phyloP scores from a whole-genome alignment of 2,113 vertebrate genomes.

The Pampusana beccarii region DNA sequence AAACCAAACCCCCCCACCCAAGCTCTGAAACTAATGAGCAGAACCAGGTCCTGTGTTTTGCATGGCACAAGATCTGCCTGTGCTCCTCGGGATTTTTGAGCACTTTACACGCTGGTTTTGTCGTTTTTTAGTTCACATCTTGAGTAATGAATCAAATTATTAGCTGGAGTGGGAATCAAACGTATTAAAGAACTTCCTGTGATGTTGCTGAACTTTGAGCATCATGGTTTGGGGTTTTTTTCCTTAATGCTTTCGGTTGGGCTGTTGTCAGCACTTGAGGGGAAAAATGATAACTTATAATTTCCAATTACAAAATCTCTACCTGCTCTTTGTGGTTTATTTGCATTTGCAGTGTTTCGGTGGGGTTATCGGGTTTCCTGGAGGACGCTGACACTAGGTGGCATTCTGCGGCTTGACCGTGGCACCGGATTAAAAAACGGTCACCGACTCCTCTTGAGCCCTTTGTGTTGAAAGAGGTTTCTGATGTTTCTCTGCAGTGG shows the following conservation, averaged over 20 bases:
- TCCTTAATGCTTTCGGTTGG: background rate
- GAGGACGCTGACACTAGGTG: slow-evolving; percentile 15
- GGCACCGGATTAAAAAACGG: background rate
- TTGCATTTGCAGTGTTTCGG: background rate
- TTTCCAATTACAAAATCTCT: background rate
- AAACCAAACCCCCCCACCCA: background rate
- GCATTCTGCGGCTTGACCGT: background rate
- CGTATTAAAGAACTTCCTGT: accelerated
- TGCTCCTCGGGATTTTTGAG: too few relatives aligned
- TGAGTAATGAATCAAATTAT: too few relatives aligned
- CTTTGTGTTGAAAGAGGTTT: background rate
- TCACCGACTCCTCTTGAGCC: background rate
- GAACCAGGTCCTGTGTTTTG: background rate
- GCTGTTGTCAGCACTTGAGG: background rate
- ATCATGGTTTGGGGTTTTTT: accelerated
- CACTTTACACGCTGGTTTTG: too few relatives aligned
- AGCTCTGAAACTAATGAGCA: background rate
- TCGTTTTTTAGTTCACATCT: too few relatives aligned
- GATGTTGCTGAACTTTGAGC: background rate
- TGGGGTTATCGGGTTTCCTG: accelerated
- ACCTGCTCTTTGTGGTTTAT: accelerated
- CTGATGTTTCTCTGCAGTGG: background rate
- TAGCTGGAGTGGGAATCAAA: too few relatives aligned
- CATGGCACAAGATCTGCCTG: too few relatives aligned
- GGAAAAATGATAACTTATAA: background rate